Percentiles rank a stretch among this genome's conserved stretches.
Conservation (phyloP, 2,113 vertebrate genomes). For the human (Homo sapiens) region DNA sequence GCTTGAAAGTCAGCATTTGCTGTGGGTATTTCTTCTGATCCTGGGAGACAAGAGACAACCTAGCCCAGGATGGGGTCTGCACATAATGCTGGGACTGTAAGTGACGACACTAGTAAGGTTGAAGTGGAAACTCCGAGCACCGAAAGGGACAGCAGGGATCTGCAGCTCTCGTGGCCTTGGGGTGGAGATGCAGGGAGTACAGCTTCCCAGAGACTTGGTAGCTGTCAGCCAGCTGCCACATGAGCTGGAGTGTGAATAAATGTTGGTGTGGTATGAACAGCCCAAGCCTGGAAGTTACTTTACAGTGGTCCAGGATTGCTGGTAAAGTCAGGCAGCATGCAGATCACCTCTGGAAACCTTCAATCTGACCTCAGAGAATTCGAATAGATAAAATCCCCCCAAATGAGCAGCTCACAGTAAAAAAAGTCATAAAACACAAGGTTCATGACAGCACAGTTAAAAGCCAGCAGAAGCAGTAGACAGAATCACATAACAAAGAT, state of each 20-base stretch:
- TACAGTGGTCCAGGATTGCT: background rate
- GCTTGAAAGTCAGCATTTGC: background rate
- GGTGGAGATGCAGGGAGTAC: too few species aligned
- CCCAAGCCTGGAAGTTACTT: too few species aligned
- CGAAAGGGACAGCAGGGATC: background rate
- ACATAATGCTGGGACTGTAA: background rate
- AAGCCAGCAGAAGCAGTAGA: background rate
- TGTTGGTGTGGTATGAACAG: background rate
- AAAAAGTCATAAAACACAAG: background rate
- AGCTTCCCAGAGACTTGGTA: background rate
- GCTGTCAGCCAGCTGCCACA: background rate
- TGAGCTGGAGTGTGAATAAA: too few species aligned
- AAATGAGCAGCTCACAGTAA: background rate
- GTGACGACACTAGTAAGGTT: background rate
- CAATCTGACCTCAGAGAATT: background rate
- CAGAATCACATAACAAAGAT: background rate
- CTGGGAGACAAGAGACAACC: background rate
- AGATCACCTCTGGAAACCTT: background rate
- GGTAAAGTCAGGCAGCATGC: background rate
- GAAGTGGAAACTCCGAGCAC: background rate
- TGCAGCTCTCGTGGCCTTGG: rapidly evolving
- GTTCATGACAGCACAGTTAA: background rate
- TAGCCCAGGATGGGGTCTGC: background rate
- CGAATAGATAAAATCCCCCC: background rate
- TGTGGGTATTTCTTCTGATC: background rate